phyloP scores from a whole-genome alignment of 2,797 vertebrate genomes.

The Spatula clypeata region DNA sequence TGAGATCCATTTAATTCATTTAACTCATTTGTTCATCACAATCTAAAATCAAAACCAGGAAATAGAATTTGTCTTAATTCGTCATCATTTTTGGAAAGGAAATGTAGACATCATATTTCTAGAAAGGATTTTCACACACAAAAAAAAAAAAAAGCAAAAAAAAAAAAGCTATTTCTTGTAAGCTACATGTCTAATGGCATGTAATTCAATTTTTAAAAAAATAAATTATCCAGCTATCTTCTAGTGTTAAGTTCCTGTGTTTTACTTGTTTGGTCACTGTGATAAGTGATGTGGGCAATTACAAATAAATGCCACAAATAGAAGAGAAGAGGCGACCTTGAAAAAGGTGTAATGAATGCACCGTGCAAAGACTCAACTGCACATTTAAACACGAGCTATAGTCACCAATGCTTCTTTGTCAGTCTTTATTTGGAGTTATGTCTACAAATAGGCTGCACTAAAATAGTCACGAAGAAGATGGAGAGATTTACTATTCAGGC shows the following conservation, averaged over 20 bases:
- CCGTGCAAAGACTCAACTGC: not conserved
- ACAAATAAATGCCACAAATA: not conserved
- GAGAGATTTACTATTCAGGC: not conserved
- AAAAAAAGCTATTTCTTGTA: not conserved
- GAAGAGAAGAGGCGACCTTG: not conserved
- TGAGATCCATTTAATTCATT: not conserved
- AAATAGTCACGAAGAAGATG: not conserved
- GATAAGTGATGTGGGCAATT: slow-evolving; percentile 23
- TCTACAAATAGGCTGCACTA: not conserved
- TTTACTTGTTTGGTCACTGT: not conserved
- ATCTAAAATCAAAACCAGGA: not conserved
- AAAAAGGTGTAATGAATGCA: not conserved
- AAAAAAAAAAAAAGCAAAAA: not conserved
- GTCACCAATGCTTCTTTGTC: not conserved
- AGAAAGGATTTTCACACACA: not conserved
- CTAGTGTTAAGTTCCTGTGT: not conserved
- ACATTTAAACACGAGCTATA: not conserved
- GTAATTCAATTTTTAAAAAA: not conserved
- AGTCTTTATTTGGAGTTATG: slow-evolving; percentile 31
- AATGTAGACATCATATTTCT: not conserved
- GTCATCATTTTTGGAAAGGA: not conserved
- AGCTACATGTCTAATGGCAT: not conserved
- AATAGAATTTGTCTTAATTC: not conserved
- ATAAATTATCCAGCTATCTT: slow-evolving; percentile 1
- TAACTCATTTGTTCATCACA: not conserved